Percentiles rank a stretch among this genome's conserved stretches.
These are phyloP conservation scores for Tinamus guttatus DNA, from an alignment of 2,113 vertebrate genomes.

Conservation along the genomic window DNA sequence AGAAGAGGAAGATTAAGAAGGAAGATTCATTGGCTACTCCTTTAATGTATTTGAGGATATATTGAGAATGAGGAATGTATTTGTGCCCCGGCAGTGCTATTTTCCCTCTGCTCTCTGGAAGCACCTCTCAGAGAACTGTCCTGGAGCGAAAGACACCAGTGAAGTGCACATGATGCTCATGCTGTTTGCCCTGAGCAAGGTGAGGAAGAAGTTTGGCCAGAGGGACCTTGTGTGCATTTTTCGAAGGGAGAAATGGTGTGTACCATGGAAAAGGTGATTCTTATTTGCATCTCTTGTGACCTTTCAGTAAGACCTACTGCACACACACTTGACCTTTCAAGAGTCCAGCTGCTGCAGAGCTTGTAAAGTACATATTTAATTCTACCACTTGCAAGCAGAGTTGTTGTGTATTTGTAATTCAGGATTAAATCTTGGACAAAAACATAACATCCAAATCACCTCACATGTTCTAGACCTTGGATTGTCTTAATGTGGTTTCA, in stretches of 20 bases:
- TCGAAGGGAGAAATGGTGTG: neutral
- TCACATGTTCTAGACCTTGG: neutral
- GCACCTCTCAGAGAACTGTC: neutral
- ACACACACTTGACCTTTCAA: constrained; percentile 44
- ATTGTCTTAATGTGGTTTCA: neutral
- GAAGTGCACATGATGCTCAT: fast-evolving
- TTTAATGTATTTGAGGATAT: neutral
- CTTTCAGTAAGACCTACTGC: constrained; percentile 41
- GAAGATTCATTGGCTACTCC: neutral
- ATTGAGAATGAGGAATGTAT: no score
- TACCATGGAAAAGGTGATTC: neutral
- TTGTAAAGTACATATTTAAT: neutral
- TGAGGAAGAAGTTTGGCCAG: neutral
- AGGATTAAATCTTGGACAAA: neutral
- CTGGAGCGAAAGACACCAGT: neutral
- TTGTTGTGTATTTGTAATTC: neutral
- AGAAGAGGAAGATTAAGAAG: neutral
- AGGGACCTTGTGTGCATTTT: neutral
- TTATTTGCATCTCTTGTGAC: constrained; percentile 35
- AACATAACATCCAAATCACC: neutral
- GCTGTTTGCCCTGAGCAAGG: neutral
- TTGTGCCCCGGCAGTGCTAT: neutral
- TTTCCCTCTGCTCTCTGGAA: neutral
- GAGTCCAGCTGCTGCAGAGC: constrained; percentile 19
- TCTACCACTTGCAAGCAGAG: constrained; percentile 4